Conservation (phyloP, 2,113 vertebrate species). For the Anarrhichthys ocellatus region DNA sequence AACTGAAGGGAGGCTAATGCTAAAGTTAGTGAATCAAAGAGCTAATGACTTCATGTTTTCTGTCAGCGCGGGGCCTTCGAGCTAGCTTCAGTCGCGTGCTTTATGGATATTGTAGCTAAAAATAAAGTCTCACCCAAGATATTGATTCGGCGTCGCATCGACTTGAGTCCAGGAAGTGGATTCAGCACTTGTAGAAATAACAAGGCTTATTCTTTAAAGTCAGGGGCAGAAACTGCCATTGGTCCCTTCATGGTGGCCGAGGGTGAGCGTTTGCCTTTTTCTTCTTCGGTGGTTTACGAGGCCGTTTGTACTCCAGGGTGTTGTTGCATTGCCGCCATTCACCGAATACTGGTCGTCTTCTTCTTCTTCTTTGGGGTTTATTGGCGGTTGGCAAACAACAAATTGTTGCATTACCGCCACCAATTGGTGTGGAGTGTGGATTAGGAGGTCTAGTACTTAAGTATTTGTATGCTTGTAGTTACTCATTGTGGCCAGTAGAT, state of each 20-base stretch:
- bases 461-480: no score
- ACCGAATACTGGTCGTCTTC: background rate
- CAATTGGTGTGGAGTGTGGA: background rate
- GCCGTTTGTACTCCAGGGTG: background rate
- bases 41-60: constrained; percentile 37
- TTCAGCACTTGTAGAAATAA: constrained; percentile 58
- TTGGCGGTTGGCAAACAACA: background rate
- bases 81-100: no score
- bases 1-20: constrained; percentile 46
- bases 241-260: constrained; percentile 78
- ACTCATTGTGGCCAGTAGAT: no score
- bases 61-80: constrained; percentile 51
- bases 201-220: constrained; percentile 68
- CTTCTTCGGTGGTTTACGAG: constrained; percentile 43
- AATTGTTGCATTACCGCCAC: background rate
- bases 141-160: constrained; percentile 78
- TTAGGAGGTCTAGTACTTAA: no score
- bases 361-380: background rate
- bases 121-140: constrained; percentile 77
- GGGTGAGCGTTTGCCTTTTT: constrained; percentile 9
- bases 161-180: constrained; percentile 70
- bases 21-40: constrained; percentile 37
- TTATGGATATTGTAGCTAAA: background rate
- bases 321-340: background rate
- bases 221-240: constrained; percentile 69